Evolutionary conservation across 2,113 vertebrate genomes (phyloP).

Genomic region (Pluvialis apricaria): DNA sequence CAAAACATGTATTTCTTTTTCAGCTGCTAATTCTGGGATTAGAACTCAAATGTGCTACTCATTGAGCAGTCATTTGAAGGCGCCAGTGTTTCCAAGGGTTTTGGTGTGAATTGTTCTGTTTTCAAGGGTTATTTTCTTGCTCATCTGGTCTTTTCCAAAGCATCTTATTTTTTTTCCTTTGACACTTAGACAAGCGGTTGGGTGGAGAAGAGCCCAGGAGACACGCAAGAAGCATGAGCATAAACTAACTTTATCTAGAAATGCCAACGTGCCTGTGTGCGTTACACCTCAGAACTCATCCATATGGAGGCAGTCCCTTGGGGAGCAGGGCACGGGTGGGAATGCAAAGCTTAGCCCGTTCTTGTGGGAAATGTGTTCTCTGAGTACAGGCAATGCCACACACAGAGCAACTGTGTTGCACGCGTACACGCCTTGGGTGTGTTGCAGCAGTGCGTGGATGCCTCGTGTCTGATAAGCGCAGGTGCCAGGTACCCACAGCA

Average conservation of each 20-base stretch:
- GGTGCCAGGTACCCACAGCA: not conserved
- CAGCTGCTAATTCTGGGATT: not conserved
- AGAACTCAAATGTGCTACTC: not conserved
- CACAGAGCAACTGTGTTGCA: not conserved
- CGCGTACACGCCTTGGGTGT: rapidly evolving
- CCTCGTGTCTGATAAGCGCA: not conserved
- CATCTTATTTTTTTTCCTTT: not conserved
- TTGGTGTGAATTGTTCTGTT: not conserved
- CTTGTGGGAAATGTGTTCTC: slow-evolving; percentile 7
- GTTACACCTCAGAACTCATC: not conserved
- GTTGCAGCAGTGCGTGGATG: not conserved
- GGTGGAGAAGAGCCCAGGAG: not conserved
- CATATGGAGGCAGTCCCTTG: not conserved
- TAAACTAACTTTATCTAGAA: not conserved
- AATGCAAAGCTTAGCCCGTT: not conserved
- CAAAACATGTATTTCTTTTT: not conserved
- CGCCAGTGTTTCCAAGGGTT: not conserved
- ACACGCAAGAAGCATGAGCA: rapidly evolving
- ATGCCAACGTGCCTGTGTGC: not conserved
- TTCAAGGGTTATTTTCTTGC: not conserved
- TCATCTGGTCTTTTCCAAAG: not conserved
- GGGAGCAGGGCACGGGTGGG: not conserved
- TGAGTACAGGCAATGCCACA: not conserved
- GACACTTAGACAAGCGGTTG: not conserved
- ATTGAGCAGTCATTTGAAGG: not conserved